Base-by-base conservation (phyloP, 1,140 invertebrate genomes). In the Eumeta japonica region DNA sequence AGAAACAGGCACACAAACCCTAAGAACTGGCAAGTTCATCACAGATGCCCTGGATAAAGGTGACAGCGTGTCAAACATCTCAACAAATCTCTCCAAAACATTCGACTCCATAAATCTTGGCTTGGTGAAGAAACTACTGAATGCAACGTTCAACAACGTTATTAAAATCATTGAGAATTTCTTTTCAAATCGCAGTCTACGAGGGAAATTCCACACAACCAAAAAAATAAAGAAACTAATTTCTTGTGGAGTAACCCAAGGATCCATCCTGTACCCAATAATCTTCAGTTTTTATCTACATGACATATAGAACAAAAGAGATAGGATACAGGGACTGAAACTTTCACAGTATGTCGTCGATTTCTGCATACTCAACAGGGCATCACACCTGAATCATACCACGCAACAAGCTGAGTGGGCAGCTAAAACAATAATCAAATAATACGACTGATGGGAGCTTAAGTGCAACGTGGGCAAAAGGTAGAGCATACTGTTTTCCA, bases 131-230 rank as follows among this genome's bases (percentile, higher is more conserved):
- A 41, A 41, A 35, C 31, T 41, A 9, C 30, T 27, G 14, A 28
- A 39, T 10, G 10, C 12, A 7, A 16, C 14, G 3, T 16, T 18
- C 2, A 41, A 41, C 11, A 41, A 41, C 19, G n/a, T 41, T 3
- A 35, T 35, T 7, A n/a, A 41, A 41, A 41, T 35, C 11, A 41
- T 41, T 3, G 39, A 41, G 14, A 41, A 41, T 28, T 41, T 35
- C 16, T 32, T 34, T 9, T 27, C 4, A 2, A 12, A 17, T 11
- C 28, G 38, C 15, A 34, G 28, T 28, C 20, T 18, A 2, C 9
- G 17, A 5, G 37, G 37, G 19, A 16, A 14, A 11, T 39, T 39
- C 15, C 3, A 19, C 31, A 39, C 37, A 3, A 32, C 29, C n/a
- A 32, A 18, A 10, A 31, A 31, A 3, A 15, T 12, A 19, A 16